phyloP scores from a whole-genome alignment of 1,140 invertebrate genomes.

The Aphidius ervi region DNA sequence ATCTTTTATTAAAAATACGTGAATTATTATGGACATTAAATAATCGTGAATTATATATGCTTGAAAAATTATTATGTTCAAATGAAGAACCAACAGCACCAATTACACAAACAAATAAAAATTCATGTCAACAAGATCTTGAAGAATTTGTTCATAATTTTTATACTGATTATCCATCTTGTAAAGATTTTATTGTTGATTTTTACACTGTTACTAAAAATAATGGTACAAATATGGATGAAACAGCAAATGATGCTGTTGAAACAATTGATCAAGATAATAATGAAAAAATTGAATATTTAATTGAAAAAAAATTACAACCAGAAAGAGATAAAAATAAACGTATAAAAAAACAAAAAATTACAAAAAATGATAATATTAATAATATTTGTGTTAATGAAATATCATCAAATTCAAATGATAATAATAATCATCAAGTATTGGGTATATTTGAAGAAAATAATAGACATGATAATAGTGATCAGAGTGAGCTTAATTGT shows the following conservation, averaged over 20 bases:
- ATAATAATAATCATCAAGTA: too few species aligned
- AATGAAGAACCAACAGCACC: slow-evolving; percentile 69
- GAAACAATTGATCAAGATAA: slow-evolving; percentile 34
- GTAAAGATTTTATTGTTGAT: slow-evolving; percentile 60
- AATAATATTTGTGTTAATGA: too few species aligned
- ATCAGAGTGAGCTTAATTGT: too few species aligned
- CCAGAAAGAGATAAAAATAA: slow-evolving; percentile 11
- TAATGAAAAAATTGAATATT: slow-evolving; percentile 18
- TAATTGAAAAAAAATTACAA: slow-evolving; percentile 18
- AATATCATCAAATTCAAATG: too few species aligned
- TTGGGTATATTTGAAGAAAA: too few species aligned
- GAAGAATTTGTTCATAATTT: slow-evolving; percentile 69
- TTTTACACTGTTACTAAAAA: slow-evolving; percentile 52
- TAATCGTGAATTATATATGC: slow-evolving; percentile 72
- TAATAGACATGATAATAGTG: too few species aligned
- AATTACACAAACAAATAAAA: slow-evolving; percentile 40
- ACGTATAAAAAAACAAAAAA: slow-evolving; percentile 7
- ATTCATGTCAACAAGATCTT: slow-evolving; percentile 53
- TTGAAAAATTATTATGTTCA: slow-evolving; percentile 87
- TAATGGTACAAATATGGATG: slow-evolving; percentile 47
- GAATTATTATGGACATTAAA: slow-evolving; percentile 86
- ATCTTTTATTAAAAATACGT: slow-evolving; percentile 77
- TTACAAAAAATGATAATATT: neutral
- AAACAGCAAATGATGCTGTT: slow-evolving; percentile 46
- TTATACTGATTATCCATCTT: slow-evolving; percentile 66